These are phyloP conservation scores for Dusona sp. DNA, from an alignment of 2,888 invertebrate species.

Conservation along the genomic window DNA sequence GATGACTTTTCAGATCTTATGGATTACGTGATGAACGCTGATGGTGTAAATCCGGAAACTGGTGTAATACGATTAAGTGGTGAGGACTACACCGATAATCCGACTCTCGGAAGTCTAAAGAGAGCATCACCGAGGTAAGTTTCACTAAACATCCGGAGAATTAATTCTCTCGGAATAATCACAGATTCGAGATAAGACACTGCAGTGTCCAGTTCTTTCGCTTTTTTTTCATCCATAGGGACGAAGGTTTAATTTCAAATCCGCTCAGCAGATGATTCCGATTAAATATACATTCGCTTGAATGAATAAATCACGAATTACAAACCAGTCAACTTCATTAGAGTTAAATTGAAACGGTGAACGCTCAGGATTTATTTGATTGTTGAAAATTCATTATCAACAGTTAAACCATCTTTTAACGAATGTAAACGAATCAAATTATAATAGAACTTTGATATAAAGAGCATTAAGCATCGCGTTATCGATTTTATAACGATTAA, in stretches of 20 bases:
- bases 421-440: background rate
- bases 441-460: background rate
- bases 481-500: background rate
- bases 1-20: slow-evolving; percentile 89
- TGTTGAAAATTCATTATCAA: background rate
- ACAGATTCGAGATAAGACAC: background rate
- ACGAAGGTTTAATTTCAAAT: background rate
- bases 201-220: background rate
- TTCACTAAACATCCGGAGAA: background rate
- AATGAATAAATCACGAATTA: background rate
- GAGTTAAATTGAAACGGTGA: background rate
- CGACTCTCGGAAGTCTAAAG: slow-evolving; percentile 90
- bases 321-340: background rate
- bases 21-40: slow-evolving; percentile 86
- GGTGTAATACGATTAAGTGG: slow-evolving; percentile 86
- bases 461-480: background rate
- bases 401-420: background rate
- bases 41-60: slow-evolving; percentile 85
- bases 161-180: background rate
- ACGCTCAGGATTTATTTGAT: background rate
- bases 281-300: background rate
- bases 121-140: slow-evolving; percentile 87
- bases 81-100: slow-evolving; percentile 88
- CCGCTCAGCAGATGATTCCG: background rate
- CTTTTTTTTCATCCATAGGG: background rate